Percentiles rank a stretch among this genome's conserved stretches.
phyloP scores from a whole-genome alignment of 2,888 invertebrate species.

The Diarsia brunnea region DNA sequence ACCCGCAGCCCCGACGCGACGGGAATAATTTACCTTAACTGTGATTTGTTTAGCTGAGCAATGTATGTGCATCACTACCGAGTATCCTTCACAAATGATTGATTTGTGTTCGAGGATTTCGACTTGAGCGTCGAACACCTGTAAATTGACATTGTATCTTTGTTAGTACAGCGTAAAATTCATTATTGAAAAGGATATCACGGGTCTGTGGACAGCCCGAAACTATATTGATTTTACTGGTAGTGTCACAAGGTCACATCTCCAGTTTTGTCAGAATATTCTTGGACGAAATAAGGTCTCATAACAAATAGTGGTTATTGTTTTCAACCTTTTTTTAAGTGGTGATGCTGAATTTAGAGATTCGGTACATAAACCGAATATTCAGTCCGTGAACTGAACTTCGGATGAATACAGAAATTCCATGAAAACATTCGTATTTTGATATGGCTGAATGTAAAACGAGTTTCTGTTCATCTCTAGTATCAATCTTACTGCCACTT shows the following conservation, averaged over 20 bases:
- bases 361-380: too few relatives aligned
- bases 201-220: neutral
- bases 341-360: neutral
- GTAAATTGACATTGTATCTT: conserved; percentile 45
- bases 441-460: too few relatives aligned
- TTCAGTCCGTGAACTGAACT: too few relatives aligned
- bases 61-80: conserved; percentile 99
- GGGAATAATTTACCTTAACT: conserved; percentile 93
- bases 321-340: neutral
- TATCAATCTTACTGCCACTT: neutral
- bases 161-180: conserved; percentile 7
- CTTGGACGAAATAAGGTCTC: neutral
- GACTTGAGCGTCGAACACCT: conserved; percentile 99
- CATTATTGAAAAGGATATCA: conserved; percentile 4
- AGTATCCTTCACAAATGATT: conserved; percentile 99
- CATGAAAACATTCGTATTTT: too few relatives aligned
- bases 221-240: neutral
- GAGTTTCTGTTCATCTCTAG: neutral
- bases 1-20: too few relatives aligned
- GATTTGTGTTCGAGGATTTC: conserved; percentile 99
- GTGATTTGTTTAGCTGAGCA: conserved; percentile 99
- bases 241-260: neutral
- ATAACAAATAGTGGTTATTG: neutral
- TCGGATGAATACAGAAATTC: too few relatives aligned
- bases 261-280: neutral